Percentiles rank a stretch among this genome's conserved stretches.
phyloP scores from a whole-genome alignment of 2,888 invertebrate genomes.

The Lithodes maja region DNA sequence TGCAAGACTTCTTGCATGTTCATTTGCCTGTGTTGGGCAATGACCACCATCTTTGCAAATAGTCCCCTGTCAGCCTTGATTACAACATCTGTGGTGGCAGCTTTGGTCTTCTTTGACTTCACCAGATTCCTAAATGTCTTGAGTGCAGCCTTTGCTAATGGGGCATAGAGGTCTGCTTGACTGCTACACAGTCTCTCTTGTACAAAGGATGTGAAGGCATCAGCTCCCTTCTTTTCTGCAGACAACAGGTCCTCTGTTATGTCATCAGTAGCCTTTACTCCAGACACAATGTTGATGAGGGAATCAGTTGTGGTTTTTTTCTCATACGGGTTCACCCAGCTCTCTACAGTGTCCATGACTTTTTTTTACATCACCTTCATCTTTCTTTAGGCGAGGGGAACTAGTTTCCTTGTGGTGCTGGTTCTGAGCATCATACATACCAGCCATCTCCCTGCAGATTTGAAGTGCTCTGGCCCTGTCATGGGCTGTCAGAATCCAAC shows the following conservation, averaged over 20 bases:
- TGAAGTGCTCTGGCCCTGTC: constrained; percentile 30
- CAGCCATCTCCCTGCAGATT: constrained; percentile 26
- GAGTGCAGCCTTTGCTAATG: constrained; percentile 16
- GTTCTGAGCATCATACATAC: constrained; percentile 23
- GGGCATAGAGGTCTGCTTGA: constrained; percentile 20
- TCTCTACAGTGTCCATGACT: constrained; percentile 27
- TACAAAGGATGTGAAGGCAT: constrained; percentile 26
- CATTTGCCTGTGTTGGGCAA: constrained; percentile 15
- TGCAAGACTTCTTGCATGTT: constrained; percentile 25
- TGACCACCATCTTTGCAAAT: constrained; percentile 28
- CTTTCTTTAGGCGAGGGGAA: constrained; percentile 3
- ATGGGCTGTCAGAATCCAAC: constrained; percentile 35
- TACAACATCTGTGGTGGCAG: constrained; percentile 21
- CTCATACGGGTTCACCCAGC: constrained; percentile 19
- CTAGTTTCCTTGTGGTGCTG: constrained; percentile 31
- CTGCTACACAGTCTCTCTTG: constrained; percentile 17
- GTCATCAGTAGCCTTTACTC: constrained; percentile 8
- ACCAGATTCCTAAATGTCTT: constrained; percentile 34
- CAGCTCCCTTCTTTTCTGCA: constrained; percentile 36
- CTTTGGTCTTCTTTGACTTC: constrained; percentile 15
- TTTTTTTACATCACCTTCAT: constrained; percentile 24
- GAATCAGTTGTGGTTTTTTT: constrained; percentile 1
- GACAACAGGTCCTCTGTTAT: constrained; percentile 33
- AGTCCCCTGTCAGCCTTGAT: constrained; percentile 19
- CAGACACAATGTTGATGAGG: constrained; percentile 33